A percentile compares a stretch with the other conserved stretches of the same genome.
Conservation (phyloP, 2,888 invertebrate species). For the Eurytoma californica region DNA sequence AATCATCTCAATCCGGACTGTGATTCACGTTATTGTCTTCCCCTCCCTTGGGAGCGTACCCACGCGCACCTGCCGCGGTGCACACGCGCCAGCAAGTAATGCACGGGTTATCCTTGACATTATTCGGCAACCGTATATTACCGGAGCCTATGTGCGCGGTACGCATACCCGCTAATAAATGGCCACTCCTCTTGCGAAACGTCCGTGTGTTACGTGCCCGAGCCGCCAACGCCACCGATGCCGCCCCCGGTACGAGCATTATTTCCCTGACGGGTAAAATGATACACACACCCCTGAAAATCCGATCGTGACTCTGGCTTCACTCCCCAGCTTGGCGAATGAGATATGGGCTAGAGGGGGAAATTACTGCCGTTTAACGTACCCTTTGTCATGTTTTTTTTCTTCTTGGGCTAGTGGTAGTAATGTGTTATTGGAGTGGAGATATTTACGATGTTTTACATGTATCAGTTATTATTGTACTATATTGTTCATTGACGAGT, state of each 20-base stretch:
- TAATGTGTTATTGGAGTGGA: too few relatives aligned
- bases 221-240: slow-evolving; percentile 37
- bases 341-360: too few relatives aligned
- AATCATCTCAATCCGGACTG: not conserved
- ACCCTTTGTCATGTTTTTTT: too few relatives aligned
- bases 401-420: too few relatives aligned
- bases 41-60: not conserved
- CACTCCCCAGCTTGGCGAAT: too few relatives aligned
- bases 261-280: slow-evolving; percentile 54
- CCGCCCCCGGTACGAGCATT: slow-evolving; percentile 49
- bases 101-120: slow-evolving; percentile 71
- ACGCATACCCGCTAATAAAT: slow-evolving; percentile 59
- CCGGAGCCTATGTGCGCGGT: slow-evolving; percentile 56
- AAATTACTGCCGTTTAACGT: too few relatives aligned
- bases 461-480: not conserved
- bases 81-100: slow-evolving; percentile 27
- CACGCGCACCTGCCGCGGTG: slow-evolving; percentile 60
- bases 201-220: slow-evolving; percentile 13
- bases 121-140: slow-evolving; percentile 67
- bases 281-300: slow-evolving; percentile 43
- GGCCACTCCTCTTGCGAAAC: slow-evolving; percentile 65
- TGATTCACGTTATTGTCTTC: slow-evolving; percentile 48
- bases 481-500: too few relatives aligned
- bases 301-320: slow-evolving; percentile 29
- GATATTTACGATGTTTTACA: not conserved